Conservation (phyloP, 2,113 vertebrate species). For the Theristicus caerulescens region DNA sequence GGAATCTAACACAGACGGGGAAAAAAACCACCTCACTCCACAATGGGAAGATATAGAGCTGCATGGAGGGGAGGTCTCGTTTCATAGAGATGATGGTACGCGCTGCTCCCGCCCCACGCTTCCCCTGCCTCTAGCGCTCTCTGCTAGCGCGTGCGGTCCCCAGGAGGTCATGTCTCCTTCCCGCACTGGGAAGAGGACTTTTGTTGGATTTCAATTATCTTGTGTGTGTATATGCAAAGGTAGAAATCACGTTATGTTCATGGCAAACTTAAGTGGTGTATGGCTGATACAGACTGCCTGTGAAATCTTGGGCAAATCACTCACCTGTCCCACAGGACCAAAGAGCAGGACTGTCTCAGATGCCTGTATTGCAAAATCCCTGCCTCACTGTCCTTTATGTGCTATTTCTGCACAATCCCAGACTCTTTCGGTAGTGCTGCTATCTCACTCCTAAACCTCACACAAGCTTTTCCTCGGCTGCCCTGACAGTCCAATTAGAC, state of each 20-base stretch:
- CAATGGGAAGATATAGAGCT: neutral
- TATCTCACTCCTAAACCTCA: rapidly evolving
- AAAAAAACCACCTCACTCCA: neutral
- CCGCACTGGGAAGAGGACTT: neutral
- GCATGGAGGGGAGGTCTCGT: neutral
- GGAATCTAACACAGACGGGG: neutral
- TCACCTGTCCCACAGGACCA: neutral
- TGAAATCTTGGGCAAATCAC: neutral
- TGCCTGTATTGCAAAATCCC: neutral
- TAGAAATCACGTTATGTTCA: neutral
- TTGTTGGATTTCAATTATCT: neutral
- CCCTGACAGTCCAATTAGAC: neutral
- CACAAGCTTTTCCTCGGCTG: neutral
- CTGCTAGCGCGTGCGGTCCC: rapidly evolving
- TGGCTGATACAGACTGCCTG: neutral
- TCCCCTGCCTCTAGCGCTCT: neutral
- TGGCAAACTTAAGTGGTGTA: neutral
- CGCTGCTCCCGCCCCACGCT: neutral
- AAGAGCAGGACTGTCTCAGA: neutral
- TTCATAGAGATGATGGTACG: neutral
- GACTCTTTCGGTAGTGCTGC: neutral
- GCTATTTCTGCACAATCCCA: neutral
- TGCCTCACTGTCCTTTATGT: neutral
- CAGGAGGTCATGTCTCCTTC: neutral
- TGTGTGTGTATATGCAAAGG: neutral